A percentile compares a stretch with the other conserved stretches of the same genome.
These are phyloP conservation scores for Aspidiotus rigidus DNA, from an alignment of 2,888 invertebrate genomes.

Conservation along the genomic window DNA sequence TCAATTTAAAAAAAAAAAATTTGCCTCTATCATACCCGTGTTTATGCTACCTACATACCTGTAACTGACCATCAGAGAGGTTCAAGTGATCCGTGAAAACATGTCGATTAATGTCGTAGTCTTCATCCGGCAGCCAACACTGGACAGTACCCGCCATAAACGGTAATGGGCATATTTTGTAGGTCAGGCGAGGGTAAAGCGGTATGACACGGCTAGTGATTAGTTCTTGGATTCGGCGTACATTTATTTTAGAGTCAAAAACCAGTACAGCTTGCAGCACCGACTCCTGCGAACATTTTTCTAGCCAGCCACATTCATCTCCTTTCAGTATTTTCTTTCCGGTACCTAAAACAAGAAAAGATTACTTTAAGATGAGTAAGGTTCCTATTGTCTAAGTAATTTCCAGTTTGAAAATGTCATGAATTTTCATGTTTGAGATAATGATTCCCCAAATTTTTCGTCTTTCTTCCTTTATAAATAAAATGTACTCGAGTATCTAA, in stretches of 20 bases:
- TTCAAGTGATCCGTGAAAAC: slow-evolving; percentile 40
- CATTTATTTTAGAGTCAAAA: slow-evolving; percentile 44
- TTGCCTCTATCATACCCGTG: too few species aligned
- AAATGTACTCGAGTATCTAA: too few species aligned
- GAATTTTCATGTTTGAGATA: not conserved
- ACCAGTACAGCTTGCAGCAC: slow-evolving; percentile 43
- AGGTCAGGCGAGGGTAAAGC: slow-evolving; percentile 46
- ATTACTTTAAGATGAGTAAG: not conserved
- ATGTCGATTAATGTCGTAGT: slow-evolving; percentile 48
- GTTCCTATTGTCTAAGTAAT: not conserved
- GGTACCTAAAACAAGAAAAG: slow-evolving; percentile 7
- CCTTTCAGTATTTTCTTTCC: slow-evolving; percentile 27
- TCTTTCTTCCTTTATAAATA: too few species aligned
- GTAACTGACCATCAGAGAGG: slow-evolving; percentile 26
- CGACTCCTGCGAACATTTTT: slow-evolving; percentile 30
- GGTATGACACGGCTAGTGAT: slow-evolving; percentile 44
- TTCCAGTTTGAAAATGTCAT: not conserved
- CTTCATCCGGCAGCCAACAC: slow-evolving; percentile 46
- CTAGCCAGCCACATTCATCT: slow-evolving; percentile 28
- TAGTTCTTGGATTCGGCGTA: slow-evolving; percentile 45
- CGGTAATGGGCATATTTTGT: slow-evolving; percentile 40
- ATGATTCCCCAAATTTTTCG: too few species aligned
- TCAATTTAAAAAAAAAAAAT: too few species aligned
- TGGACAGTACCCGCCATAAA: slow-evolving; percentile 43
- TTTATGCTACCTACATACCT: slow-evolving; percentile 20